Conservation (phyloP, 1,140 invertebrate genomes). For the Danaus plexippus region DNA sequence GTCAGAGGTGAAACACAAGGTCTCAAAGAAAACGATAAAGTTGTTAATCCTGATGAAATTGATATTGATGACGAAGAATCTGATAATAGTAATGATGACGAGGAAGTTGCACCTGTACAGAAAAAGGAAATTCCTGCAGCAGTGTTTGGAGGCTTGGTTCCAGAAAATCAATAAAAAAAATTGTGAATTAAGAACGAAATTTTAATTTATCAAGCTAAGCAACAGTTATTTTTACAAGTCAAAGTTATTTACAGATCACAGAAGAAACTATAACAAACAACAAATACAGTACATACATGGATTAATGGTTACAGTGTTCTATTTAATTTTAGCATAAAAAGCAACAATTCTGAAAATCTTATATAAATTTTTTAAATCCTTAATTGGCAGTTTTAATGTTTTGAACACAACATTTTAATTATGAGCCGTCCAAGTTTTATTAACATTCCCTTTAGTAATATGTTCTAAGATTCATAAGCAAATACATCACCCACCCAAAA, state of each 20-base stretch:
- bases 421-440: too few relatives aligned
- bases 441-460: too few relatives aligned
- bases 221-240: slow-evolving; percentile 37
- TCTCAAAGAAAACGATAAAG: slow-evolving; percentile 77
- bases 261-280: slow-evolving; percentile 9
- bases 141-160: slow-evolving; percentile 85
- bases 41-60: slow-evolving; percentile 95
- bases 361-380: too few relatives aligned
- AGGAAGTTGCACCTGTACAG: slow-evolving; percentile 81
- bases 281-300: not conserved
- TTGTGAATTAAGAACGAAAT: slow-evolving; percentile 41
- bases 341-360: too few relatives aligned
- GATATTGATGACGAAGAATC: slow-evolving; percentile 89
- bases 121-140: slow-evolving; percentile 86
- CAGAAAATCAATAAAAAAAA: slow-evolving; percentile 41
- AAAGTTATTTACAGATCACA: slow-evolving; percentile 54
- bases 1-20: slow-evolving; percentile 90
- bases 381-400: slow-evolving; percentile 9
- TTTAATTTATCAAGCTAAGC: slow-evolving; percentile 42
- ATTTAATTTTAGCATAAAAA: too few relatives aligned
- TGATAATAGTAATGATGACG: slow-evolving; percentile 78
- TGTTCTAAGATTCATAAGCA: too few relatives aligned
- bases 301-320: too few relatives aligned
- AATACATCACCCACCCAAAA: too few relatives aligned
- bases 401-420: too few relatives aligned